Percentiles rank a stretch among this genome's conserved stretches.
Conservation (phyloP, 2,888 invertebrate species). For the Eupithecia inturbata region DNA sequence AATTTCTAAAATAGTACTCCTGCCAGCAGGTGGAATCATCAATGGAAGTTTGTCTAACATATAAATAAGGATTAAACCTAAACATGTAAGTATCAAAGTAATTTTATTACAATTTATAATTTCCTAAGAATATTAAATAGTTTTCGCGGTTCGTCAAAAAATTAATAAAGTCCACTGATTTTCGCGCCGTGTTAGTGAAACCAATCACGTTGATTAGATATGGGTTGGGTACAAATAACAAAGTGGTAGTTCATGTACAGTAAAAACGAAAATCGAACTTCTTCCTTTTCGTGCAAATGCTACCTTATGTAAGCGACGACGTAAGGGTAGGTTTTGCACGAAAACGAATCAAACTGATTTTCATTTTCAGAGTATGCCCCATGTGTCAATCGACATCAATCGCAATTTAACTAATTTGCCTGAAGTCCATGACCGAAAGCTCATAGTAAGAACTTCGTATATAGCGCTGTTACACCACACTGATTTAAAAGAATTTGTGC, state of each 20-base stretch:
- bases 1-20: neutral
- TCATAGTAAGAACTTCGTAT: neutral
- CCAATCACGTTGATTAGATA: neutral
- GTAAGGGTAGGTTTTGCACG: neutral
- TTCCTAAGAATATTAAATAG: neutral
- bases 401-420: conserved; percentile 1
- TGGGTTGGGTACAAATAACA: neutral
- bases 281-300: neutral
- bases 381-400: neutral
- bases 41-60: neutral
- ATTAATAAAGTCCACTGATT: neutral
- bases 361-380: neutral
- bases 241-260: neutral
- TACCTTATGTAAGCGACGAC: neutral
- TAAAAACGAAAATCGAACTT: neutral
- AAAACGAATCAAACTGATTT: neutral
- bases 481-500: conserved; percentile 24
- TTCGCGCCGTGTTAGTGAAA: neutral
- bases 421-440: neutral
- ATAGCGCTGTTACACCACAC: conserved; percentile 10
- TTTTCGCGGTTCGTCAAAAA: neutral
- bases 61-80: conserved; percentile 2
- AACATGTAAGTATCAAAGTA: neutral
- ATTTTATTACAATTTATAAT: neutral
- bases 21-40: neutral